phyloP scores from a whole-genome alignment of 2,113 vertebrate species.

The Grammomys dolichurus region DNA sequence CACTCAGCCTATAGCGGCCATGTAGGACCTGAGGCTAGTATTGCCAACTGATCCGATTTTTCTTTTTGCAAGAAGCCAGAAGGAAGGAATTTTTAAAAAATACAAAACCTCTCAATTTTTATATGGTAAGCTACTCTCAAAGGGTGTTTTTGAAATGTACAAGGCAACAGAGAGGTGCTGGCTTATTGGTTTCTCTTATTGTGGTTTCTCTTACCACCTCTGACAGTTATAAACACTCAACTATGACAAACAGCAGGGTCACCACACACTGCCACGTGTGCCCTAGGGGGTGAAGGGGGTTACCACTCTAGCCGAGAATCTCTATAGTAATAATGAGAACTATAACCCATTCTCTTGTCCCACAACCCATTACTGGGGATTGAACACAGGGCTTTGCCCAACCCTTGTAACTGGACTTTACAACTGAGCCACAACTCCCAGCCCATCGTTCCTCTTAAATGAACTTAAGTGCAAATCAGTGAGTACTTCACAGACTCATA shows the following conservation, averaged over 20 bases:
- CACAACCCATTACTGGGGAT: background rate
- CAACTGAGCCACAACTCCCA: background rate
- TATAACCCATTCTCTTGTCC: too few species aligned
- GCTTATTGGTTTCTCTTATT: background rate
- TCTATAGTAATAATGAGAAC: too few species aligned
- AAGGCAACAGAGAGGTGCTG: background rate
- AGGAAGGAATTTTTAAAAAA: background rate
- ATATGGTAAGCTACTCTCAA: background rate
- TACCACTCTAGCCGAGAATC: background rate
- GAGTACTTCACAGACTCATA: background rate
- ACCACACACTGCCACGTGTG: background rate
- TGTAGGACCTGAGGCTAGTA: background rate
- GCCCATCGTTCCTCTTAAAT: background rate
- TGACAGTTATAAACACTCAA: background rate
- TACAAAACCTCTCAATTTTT: background rate
- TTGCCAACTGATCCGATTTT: background rate
- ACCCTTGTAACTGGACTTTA: rapidly evolving
- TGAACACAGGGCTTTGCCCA: background rate
- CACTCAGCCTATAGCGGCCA: background rate
- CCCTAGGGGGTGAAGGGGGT: too few species aligned
- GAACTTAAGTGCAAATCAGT: background rate
- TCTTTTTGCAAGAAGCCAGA: background rate
- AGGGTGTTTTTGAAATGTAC: background rate
- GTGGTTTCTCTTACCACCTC: background rate
- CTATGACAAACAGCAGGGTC: background rate